Percentiles rank a stretch among this genome's conserved stretches.
Evolutionary conservation across 2,888 invertebrate species (phyloP).

Genomic region (Siphlonurus alternatus): DNA sequence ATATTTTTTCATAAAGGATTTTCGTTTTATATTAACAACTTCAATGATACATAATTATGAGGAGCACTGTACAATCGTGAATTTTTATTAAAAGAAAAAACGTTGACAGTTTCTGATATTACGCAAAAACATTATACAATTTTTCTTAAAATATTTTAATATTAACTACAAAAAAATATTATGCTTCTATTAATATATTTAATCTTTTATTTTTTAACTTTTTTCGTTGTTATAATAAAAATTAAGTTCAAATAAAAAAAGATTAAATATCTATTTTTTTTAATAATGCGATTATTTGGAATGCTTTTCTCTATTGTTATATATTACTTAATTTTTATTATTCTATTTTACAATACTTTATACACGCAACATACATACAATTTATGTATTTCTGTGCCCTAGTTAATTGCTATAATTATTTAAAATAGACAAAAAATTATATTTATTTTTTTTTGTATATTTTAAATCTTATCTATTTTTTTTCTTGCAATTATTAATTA

Average conservation of each 20-base stretch:
- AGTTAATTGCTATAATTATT: too few species aligned
- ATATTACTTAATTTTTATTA: not conserved
- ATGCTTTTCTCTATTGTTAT: not conserved
- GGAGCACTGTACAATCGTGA: not conserved
- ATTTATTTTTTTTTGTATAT: too few species aligned
- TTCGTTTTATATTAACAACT: conserved; percentile 7
- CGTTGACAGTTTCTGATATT: too few species aligned
- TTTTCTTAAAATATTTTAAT: too few species aligned
- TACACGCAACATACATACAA: not conserved
- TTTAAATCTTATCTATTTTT: too few species aligned
- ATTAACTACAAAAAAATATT: too few species aligned
- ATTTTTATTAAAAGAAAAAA: too few species aligned
- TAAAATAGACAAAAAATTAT: too few species aligned
- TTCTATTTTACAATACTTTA: not conserved
- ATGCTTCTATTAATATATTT: not conserved
- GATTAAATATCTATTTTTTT: not conserved
- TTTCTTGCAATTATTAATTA: too few species aligned
- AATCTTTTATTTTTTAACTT: not conserved
- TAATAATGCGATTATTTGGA: not conserved
- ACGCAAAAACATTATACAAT: too few species aligned
- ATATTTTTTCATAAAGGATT: conserved; percentile 4
- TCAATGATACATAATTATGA: conserved; percentile 3
- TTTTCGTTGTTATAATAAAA: not conserved
- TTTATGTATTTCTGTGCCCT: too few species aligned
- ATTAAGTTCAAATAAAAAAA: not conserved